phyloP scores from a whole-genome alignment of 2,888 invertebrate species.

The Chrysotoxum bicinctum region DNA sequence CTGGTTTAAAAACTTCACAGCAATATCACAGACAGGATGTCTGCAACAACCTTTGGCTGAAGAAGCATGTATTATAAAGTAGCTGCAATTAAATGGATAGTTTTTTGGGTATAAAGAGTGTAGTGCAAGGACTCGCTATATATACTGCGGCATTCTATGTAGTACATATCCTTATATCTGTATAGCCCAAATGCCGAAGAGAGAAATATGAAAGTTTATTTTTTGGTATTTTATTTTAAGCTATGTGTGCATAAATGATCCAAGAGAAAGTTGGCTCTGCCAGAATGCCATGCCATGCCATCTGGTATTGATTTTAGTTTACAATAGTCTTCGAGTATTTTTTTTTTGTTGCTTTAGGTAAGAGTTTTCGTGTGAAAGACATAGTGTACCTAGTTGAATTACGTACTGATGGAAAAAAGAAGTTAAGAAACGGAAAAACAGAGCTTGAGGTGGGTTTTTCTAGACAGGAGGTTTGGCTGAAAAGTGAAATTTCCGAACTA shows the following conservation, averaged over 20 bases:
- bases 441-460: background rate
- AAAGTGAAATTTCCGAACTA: background rate
- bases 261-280: slow-evolving; percentile 3
- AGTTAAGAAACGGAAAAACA: background rate
- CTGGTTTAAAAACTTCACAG: slow-evolving; percentile 1
- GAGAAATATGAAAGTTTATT: slow-evolving; percentile 8
- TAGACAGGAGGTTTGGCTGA: background rate
- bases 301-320: slow-evolving; percentile 22
- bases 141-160: slow-evolving; percentile 15
- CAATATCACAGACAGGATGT: slow-evolving; percentile 4
- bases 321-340: background rate
- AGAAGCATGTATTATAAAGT: slow-evolving; percentile 1
- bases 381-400: background rate
- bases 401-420: background rate
- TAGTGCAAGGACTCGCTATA: slow-evolving; percentile 5
- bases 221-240: background rate
- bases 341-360: background rate
- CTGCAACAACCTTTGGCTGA: slow-evolving; percentile 4
- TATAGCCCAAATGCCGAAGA: background rate
- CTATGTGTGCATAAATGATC: slow-evolving; percentile 7
- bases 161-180: background rate
- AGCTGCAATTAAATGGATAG: slow-evolving; percentile 17
- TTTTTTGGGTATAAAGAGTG: background rate
- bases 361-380: background rate
- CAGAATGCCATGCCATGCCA: background rate